Evolutionary conservation across 2,888 invertebrate genomes (phyloP).

Genomic region (Cybosia mesomella): DNA sequence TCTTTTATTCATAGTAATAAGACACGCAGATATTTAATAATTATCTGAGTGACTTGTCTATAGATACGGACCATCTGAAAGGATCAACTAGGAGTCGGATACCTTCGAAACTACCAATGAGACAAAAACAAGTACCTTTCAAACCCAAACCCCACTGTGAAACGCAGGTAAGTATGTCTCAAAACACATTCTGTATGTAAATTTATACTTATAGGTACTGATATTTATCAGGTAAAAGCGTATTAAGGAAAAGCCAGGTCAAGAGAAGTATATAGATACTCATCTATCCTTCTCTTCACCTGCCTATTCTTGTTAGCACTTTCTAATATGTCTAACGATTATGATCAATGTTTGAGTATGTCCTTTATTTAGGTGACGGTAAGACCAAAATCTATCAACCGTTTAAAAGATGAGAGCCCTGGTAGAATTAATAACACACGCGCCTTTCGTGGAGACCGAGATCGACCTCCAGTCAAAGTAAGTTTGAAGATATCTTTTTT

Average conservation of each 20-base stretch:
- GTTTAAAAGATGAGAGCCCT: conserved; percentile 56
- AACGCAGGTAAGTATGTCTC: conserved; percentile 51
- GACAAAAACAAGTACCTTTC: conserved; percentile 38
- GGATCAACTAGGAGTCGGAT: conserved; percentile 64
- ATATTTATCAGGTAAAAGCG: background rate
- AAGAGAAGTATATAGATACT: no score
- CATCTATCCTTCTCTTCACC: no score
- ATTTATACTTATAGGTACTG: background rate
- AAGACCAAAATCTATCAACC: conserved; percentile 67
- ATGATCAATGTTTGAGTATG: background rate
- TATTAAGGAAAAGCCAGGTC: no score
- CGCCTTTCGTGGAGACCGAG: background rate
- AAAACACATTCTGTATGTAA: background rate
- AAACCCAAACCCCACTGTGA: conserved; percentile 53
- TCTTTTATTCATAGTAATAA: background rate
- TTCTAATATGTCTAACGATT: background rate
- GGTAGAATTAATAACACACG: conserved; percentile 13
- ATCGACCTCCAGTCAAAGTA: conserved; percentile 16
- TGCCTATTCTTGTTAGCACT: no score
- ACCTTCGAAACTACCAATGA: conserved; percentile 63
- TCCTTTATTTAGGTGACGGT: conserved; percentile 31
- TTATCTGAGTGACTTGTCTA: background rate
- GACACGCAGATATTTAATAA: background rate
- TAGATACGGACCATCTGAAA: conserved; percentile 40
- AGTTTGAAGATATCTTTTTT: background rate